Evolutionary conservation across 2,888 invertebrate species (phyloP).

Genomic region (Allophyes oxyacanthae): DNA sequence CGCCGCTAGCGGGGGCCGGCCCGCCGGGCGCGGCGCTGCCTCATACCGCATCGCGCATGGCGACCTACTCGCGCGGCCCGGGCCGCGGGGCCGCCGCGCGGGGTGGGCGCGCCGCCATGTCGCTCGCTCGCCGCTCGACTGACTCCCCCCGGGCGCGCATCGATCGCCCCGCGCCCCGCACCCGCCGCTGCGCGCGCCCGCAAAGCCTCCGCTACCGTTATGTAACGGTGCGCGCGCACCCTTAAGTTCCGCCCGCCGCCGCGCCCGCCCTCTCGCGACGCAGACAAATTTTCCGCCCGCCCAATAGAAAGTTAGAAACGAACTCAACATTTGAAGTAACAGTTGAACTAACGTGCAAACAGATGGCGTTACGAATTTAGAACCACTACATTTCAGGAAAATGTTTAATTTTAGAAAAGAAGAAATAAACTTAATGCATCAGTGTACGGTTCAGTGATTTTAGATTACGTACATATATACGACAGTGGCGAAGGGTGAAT

Average conservation of each 20-base stretch:
- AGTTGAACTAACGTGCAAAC: slow-evolving; percentile 22
- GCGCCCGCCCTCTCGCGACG: slow-evolving; percentile 68
- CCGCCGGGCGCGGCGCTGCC: slow-evolving; percentile 90
- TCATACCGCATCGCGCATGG: slow-evolving; percentile 91
- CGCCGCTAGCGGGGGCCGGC: slow-evolving; percentile 89
- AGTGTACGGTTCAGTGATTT: too few relatives aligned
- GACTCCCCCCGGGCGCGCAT: slow-evolving; percentile 87
- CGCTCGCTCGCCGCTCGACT: slow-evolving; percentile 88
- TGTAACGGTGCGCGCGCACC: slow-evolving; percentile 86
- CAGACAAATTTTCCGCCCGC: slow-evolving; percentile 51
- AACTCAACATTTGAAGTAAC: slow-evolving; percentile 7
- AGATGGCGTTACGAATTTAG: slow-evolving; percentile 42
- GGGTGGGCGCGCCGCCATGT: slow-evolving; percentile 88
- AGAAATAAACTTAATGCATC: too few relatives aligned
- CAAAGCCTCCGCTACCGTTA: slow-evolving; percentile 77
- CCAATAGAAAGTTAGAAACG: slow-evolving; percentile 24
- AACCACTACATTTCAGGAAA: too few relatives aligned
- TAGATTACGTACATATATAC: too few relatives aligned
- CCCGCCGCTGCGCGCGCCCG: slow-evolving; percentile 79
- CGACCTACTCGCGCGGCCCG: slow-evolving; percentile 89
- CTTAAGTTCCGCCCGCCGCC: slow-evolving; percentile 74
- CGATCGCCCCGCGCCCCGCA: slow-evolving; percentile 87
- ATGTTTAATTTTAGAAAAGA: too few relatives aligned
- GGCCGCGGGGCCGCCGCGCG: slow-evolving; percentile 89
- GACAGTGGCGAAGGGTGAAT: too few relatives aligned